Evolutionary conservation across 30 jellyfish, hydroid and myxozoan species (phyloP), one percentile per base, ranked within the genome.

Genomic region (Chrysaora quinquecirrha): DNA sequence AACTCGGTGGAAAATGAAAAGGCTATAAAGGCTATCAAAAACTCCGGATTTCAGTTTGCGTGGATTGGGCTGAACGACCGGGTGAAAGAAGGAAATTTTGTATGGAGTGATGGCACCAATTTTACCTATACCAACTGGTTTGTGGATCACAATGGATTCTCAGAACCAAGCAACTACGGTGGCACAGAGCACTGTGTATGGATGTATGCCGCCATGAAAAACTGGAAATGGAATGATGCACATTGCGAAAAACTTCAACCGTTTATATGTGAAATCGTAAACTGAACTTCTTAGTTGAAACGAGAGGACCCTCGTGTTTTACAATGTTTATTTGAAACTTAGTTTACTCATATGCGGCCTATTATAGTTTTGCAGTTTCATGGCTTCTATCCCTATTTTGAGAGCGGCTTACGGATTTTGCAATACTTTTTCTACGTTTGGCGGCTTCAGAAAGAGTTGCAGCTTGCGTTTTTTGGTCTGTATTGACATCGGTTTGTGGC

Each of bases 141-240:
- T n/a, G n/a, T n/a, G n/a, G n/a, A n/a, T n/a, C n/a, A n/a, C n/a
- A n/a, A n/a, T n/a, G 66, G 34, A 0, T 30, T 23, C 0, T 50
- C 22, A 20, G 96, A 87, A 48, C 96, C 96, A 19, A 79, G 70
- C 48, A 81, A 87, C 64, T n/a, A n/a, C n/a, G 58, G 33, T 20
- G 89, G 89, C 0, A 6, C 29, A 6, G 94, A 87, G 34, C 70
- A 87, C 65, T 87, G 96, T 71, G 95, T 79, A 22, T n/a, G n/a
- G n/a, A n/a, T n/a, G n/a, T n/a, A n/a, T n/a, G 31, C 78, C 46
- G 34, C 30, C 30, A 7, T 84, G 9, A 38, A 28, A 0, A 31
- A 24, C 30, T 89, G 95, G 48, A 81, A 50, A 58, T 87, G 96
- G 96, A 87, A 80, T 56, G 95, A 80, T 67, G 20, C 50, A 10